These are phyloP conservation scores for Physocephala rufipes DNA, from an alignment of 2,888 invertebrate genomes.

Conservation along the genomic window DNA sequence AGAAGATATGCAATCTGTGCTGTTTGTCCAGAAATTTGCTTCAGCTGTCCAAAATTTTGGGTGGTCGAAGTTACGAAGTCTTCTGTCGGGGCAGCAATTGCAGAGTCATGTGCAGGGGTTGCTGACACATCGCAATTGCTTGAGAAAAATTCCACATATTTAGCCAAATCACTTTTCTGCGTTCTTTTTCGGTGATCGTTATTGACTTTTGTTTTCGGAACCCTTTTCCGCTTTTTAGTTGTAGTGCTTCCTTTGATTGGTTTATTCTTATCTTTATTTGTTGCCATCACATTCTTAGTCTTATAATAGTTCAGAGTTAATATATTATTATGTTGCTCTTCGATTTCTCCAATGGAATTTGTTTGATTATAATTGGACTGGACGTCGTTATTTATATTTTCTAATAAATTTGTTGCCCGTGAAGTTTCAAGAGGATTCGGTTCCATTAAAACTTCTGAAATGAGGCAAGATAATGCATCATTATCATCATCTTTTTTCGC, in stretches of 20 bases:
- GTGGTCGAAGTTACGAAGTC: constrained; percentile 50
- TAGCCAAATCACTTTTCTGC: constrained; percentile 50
- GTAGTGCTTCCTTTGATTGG: constrained; percentile 20
- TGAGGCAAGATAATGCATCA: constrained; percentile 36
- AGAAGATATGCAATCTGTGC: constrained; percentile 48
- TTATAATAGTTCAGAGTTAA: background rate
- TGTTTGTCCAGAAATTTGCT: constrained; percentile 34
- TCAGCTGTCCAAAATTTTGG: constrained; percentile 45
- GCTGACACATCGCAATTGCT: constrained; percentile 43
- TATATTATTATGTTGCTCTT: background rate
- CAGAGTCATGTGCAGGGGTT: constrained; percentile 36
- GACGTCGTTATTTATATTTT: constrained; percentile 42
- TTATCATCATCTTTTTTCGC: constrained; percentile 33
- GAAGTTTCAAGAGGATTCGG: constrained; percentile 32
- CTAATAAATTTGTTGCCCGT: constrained; percentile 41
- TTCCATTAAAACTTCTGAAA: constrained; percentile 23
- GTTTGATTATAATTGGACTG: background rate
- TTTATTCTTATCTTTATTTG: constrained; percentile 32
- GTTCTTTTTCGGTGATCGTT: background rate
- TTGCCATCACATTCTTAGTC: constrained; percentile 23
- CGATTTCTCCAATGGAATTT: background rate
- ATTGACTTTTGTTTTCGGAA: constrained; percentile 41
- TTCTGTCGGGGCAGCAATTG: constrained; percentile 46
- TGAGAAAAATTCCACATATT: constrained; percentile 50
- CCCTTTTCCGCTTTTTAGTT: constrained; percentile 49